Evolutionary conservation across 1,140 invertebrate genomes (phyloP), one percentile per base, ranked within the genome.

Genomic region (Anagrus nilaparvatae): DNA sequence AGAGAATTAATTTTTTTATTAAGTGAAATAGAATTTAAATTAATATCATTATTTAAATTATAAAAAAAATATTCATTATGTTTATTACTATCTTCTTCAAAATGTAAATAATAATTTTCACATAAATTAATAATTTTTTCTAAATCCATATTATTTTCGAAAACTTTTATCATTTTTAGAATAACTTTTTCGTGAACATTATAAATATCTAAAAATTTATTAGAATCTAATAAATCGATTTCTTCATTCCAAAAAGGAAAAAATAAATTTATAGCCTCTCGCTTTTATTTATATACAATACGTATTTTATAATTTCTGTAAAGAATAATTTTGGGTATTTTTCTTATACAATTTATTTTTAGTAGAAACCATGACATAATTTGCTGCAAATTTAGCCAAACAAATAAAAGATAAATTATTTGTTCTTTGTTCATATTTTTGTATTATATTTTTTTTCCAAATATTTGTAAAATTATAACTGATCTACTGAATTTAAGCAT

Each of bases 251-350:
- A 14, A 48, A 60, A 64, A n/a, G 57, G 54, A 37, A 59, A 24
- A 46, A 60, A 50, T 17, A 61, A 38, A 3, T 44, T 30, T 16
- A 62, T 53, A 53, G 56, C 57, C 44, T 63, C 60, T 18, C 58
- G 40, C 43, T 44, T 40, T 32, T 41, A 47, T 28, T 52, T 29
- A 29, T 46, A 40, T 38, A 58, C 49, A 9, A 43, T 5, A 17
- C 17, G 49, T 19, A 60, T 57, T 43, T 61, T 55, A 56, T 30
- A 61, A 50, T 39, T 60, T 60, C 34, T 55, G 51, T 25, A 66
- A 60, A 44, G 49, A 40, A 58, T 61, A 16, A 63, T 25, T 42
- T 31, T 39, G 28, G 53, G 49, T 5, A 35, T 35, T 27, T 53
- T 27, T 53, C 44, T 29, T 46, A 20, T 25, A 21, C 31, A 21